phyloP scores from a whole-genome alignment of 2,797 vertebrate genomes.

The Xerus rutilus region DNA sequence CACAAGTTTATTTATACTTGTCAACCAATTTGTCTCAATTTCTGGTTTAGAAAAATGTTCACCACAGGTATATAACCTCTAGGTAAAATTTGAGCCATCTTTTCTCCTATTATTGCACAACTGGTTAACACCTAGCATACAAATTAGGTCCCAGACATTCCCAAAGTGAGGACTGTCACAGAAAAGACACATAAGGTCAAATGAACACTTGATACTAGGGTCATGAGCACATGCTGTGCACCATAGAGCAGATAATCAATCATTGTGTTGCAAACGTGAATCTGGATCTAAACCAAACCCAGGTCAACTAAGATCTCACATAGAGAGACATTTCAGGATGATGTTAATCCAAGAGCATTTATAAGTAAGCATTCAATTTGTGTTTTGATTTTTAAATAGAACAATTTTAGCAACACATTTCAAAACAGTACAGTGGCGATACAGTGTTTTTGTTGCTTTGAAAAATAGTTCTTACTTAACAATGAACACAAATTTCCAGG shows the following conservation, averaged over 20 bases:
- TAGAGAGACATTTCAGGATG: conserved; percentile 38
- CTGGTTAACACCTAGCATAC: conserved; percentile 22
- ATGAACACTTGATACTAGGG: conserved; percentile 74
- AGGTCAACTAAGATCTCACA: conserved; percentile 37
- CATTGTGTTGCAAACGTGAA: conserved; percentile 63
- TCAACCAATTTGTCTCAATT: conserved; percentile 57
- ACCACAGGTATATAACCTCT: background rate
- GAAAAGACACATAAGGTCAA: conserved; percentile 72
- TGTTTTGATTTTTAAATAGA: conserved; percentile 64
- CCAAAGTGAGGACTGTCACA: background rate
- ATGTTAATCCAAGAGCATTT: conserved; percentile 62
- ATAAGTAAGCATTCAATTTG: background rate
- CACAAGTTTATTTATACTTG: conserved; percentile 38
- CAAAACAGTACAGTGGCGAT: background rate
- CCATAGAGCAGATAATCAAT: conserved; percentile 74
- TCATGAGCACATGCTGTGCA: conserved; percentile 62
- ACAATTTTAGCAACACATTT: conserved; percentile 48
- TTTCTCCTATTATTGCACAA: background rate
- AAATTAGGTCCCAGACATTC: conserved; percentile 56
- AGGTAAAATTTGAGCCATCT: background rate
- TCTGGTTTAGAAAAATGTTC: conserved; percentile 48
- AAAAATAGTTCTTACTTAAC: conserved; percentile 68
- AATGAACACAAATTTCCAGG: conserved; percentile 57
- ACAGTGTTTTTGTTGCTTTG: conserved; percentile 63
- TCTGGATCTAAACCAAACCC: conserved; percentile 74